Percentiles rank a stretch among this genome's conserved stretches.
Evolutionary conservation across 2,888 invertebrate genomes (phyloP).

Genomic region (Tetragnatha montana): DNA sequence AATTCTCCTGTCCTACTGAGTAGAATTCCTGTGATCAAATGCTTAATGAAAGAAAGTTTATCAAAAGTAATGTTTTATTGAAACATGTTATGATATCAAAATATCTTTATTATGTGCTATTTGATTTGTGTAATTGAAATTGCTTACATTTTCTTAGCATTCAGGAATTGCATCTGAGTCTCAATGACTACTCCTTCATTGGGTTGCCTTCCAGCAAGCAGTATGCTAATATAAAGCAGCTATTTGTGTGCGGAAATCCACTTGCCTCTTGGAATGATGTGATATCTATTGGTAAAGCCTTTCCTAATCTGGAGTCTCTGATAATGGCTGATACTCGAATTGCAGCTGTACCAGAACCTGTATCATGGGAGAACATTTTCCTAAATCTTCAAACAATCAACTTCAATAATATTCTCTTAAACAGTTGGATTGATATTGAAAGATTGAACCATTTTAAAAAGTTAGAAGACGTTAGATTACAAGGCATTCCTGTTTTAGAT

Average conservation of each 20-base stretch:
- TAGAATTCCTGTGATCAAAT: not conserved
- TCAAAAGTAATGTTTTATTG: too few relatives aligned
- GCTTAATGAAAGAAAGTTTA: too few relatives aligned
- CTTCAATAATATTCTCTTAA: constrained; percentile 87
- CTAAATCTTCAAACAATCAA: constrained; percentile 80
- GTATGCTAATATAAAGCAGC: constrained; percentile 84
- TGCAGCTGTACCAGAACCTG: constrained; percentile 71
- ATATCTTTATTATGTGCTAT: not conserved
- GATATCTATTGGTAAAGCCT: constrained; percentile 87
- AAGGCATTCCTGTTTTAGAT: constrained; percentile 82
- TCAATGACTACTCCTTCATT: constrained; percentile 89
- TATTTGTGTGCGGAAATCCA: constrained; percentile 92
- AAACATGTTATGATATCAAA: not conserved
- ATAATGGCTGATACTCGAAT: constrained; percentile 91
- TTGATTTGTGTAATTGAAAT: not conserved
- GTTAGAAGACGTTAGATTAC: constrained; percentile 88
- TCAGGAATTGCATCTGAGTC: constrained; percentile 93
- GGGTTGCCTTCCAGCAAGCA: constrained; percentile 79
- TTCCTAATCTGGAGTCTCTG: constrained; percentile 89
- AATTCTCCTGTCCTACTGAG: too few relatives aligned
- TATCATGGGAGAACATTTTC: constrained; percentile 77
- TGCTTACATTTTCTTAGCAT: constrained; percentile 77
- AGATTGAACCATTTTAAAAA: constrained; percentile 88
- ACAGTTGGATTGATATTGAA: constrained; percentile 93
- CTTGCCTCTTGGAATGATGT: constrained; percentile 90